These are phyloP conservation scores for Cotesia congregata DNA, from an alignment of 2,888 invertebrate species.

Conservation along the genomic window DNA sequence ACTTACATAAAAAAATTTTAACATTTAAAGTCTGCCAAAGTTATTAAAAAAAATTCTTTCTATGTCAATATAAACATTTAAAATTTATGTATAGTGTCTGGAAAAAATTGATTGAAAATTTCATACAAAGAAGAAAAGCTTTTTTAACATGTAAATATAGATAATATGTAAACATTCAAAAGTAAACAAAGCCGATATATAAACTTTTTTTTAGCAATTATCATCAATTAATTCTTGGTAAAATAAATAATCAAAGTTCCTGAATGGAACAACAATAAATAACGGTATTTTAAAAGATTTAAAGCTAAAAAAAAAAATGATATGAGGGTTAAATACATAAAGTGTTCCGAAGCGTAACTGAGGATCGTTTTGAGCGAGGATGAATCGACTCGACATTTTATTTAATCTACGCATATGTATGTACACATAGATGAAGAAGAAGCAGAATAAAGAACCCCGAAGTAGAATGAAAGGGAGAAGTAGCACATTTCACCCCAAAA, in stretches of 20 bases:
- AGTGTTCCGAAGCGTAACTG: constrained; percentile 22
- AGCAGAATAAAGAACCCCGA: neutral
- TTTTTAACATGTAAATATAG: too few relatives aligned
- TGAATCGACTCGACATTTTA: constrained; percentile 34
- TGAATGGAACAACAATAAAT: neutral
- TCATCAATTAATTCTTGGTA: neutral
- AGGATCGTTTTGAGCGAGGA: constrained; percentile 31
- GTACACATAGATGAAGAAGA: neutral
- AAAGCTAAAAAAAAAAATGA: neutral
- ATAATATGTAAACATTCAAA: neutral
- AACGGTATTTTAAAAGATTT: neutral
- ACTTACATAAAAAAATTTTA: too few relatives aligned
- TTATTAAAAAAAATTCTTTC: too few relatives aligned
- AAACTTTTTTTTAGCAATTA: neutral
- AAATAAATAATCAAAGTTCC: neutral
- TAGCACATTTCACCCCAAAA: constrained; percentile 12
- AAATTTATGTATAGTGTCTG: too few relatives aligned
- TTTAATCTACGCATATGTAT: constrained; percentile 5
- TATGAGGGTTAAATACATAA: neutral
- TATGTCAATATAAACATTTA: too few relatives aligned
- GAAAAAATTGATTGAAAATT: too few relatives aligned
- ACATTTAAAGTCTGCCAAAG: too few relatives aligned
- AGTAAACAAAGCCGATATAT: neutral
- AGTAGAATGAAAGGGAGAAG: neutral
- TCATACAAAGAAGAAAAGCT: too few relatives aligned